A percentile compares a stretch with the other conserved stretches of the same genome.
Conservation (phyloP, 1,140 invertebrate species). For the Cyclargus thomasi region DNA sequence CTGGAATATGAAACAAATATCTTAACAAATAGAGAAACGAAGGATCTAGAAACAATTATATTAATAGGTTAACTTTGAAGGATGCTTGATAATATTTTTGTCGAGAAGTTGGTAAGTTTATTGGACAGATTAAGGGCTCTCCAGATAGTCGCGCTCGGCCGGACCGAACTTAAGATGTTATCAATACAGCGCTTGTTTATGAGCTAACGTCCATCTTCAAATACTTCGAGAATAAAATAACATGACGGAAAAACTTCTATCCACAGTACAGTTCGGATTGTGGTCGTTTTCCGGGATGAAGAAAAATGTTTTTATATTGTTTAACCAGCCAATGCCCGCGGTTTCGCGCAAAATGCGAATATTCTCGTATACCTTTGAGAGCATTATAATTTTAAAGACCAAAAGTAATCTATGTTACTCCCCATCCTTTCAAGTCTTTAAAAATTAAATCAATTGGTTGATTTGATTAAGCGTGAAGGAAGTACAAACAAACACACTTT, state of each 20-base stretch:
- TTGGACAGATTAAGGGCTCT: slow-evolving; percentile 34
- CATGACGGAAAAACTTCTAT: too few species aligned
- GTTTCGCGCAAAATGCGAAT: too few species aligned
- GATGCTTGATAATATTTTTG: slow-evolving; percentile 12
- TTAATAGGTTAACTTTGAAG: slow-evolving; percentile 4
- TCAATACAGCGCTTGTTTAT: slow-evolving; percentile 8
- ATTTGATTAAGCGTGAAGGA: too few species aligned
- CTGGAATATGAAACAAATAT: background rate
- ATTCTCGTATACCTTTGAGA: too few species aligned
- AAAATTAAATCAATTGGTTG: too few species aligned
- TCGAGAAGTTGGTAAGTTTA: slow-evolving; percentile 26
- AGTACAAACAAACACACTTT: too few species aligned
- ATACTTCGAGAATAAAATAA: background rate
- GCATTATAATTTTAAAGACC: too few species aligned
- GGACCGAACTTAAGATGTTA: slow-evolving; percentile 7
- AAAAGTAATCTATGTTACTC: too few species aligned
- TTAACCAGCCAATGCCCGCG: too few species aligned
- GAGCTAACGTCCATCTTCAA: background rate
- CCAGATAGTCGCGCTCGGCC: slow-evolving; percentile 16
- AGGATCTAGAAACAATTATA: slow-evolving; percentile 2
- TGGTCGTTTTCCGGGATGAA: background rate
- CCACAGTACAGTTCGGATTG: background rate
- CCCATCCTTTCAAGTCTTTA: too few species aligned
- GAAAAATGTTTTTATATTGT: background rate
- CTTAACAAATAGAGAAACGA: background rate